Conservation (phyloP, 2,888 invertebrate species). For the Phrixothrix hirtus region DNA sequence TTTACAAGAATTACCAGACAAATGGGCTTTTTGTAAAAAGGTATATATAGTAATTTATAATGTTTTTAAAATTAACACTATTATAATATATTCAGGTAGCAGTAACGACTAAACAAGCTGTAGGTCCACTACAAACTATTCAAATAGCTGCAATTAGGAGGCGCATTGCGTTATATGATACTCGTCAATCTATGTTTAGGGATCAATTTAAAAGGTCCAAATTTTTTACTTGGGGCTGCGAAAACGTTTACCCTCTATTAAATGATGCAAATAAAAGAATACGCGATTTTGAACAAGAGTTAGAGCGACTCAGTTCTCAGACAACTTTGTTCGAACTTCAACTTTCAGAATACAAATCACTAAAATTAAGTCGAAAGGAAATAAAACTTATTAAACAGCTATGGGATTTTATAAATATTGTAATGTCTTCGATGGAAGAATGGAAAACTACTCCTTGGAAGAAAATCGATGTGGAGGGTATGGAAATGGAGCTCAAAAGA, state of each 20-base stretch:
- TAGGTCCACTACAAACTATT: conserved; percentile 84
- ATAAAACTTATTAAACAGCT: conserved; percentile 75
- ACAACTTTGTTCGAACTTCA: conserved; percentile 84
- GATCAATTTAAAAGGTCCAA: conserved; percentile 68
- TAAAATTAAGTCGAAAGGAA: conserved; percentile 77
- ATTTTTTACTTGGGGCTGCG: conserved; percentile 67
- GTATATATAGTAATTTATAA: conserved; percentile 39
- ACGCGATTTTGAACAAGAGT: conserved; percentile 67
- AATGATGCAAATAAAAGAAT: conserved; percentile 73
- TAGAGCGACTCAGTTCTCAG: conserved; percentile 69
- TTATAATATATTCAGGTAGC: conserved; percentile 58
- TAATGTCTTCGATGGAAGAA: conserved; percentile 80
- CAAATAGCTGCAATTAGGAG: conserved; percentile 87
- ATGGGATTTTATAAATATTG: conserved; percentile 88
- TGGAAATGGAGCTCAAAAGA: conserved; percentile 94
- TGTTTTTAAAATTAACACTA: too few species aligned
- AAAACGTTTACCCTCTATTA: conserved; percentile 68
- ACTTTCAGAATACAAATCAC: conserved; percentile 78
- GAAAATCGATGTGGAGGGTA: conserved; percentile 89
- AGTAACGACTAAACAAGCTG: conserved; percentile 79
- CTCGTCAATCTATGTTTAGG: conserved; percentile 75
- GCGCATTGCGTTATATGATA: conserved; percentile 78
- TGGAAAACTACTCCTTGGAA: conserved; percentile 96
- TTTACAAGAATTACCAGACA: conserved; percentile 80
- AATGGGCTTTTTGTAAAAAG: conserved; percentile 85